Base-by-base conservation (phyloP, 2,888 invertebrate species). In the Pherbina coryleti region DNA sequence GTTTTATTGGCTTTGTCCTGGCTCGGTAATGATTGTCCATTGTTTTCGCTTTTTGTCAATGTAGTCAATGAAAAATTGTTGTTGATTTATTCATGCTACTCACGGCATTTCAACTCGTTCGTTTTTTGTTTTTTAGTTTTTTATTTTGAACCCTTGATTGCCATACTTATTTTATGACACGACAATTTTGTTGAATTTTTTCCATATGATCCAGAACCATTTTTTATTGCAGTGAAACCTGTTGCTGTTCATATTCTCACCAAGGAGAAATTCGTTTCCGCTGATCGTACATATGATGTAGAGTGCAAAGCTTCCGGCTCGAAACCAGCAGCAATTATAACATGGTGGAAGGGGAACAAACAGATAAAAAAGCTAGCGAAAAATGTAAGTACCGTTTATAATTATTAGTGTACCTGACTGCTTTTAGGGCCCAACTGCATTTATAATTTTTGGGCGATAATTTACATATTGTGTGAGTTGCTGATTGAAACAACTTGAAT, bases 341-440 rank as follows among this genome's bases (percentile, higher is more conserved):
- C 95, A 69, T 97, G 97, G 97, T 97, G 96, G 96, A 96, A 95
- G 89, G 95, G 94, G 84, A 95, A 93, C 87, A 92, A 94, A 84
- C 95, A 94, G 89, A 92, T 96, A 82, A 95, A 94, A 90, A 93
- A 93, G 88, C 92, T 93, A 89, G 94, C 95, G 77, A 95, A 95
- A 91, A 95, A 94, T 89, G 96, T 96, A 90, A 94, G 95, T 93
- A 79, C 11, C 17, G 44, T 11, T 11, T 3, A 44, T 44, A 44
- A 4, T 37, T 31, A 31, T 31, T 31, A 31, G 31, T 31, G 31
- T n/a, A n/a, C n/a, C n/a, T n/a, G 31, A 31, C 31, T 31, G 3
- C 5, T 3, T 31, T 31, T 31, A 4, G 31, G 3, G 3, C 31
- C 5, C 5, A 4, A 4, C 5, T 31, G 5, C 31, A 31, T 4